Percentiles rank a stretch among this genome's conserved stretches.
Conservation (phyloP, 2,113 vertebrate genomes). For the Condylura cristata region DNA sequence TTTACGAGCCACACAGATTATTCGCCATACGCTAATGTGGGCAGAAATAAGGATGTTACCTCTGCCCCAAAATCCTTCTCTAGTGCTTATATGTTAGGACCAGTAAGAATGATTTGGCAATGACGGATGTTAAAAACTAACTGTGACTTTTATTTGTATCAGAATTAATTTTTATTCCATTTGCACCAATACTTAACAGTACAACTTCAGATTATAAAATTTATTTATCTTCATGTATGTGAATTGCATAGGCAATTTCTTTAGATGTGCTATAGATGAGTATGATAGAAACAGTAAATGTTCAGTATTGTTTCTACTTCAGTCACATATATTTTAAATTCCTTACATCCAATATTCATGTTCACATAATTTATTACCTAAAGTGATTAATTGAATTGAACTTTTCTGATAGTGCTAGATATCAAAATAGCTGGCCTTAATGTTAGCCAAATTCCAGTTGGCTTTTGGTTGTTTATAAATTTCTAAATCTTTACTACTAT, state of each 20-base stretch:
- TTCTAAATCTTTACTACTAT: not conserved
- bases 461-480: not conserved
- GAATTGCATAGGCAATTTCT: not conserved
- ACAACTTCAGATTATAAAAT: not conserved
- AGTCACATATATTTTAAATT: conserved; percentile 6
- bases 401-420: not conserved
- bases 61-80: not conserved
- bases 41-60: not conserved
- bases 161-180: conserved; percentile 21
- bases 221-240: not conserved
- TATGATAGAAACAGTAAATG: conserved; percentile 10
- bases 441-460: not conserved
- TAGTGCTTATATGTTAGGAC: not conserved
- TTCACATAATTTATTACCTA: not conserved
- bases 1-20: not conserved
- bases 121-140: not conserved
- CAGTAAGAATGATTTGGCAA: not conserved
- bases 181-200: not conserved
- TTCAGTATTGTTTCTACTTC: not conserved
- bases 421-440: not conserved
- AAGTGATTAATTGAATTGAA: conserved; percentile 1
- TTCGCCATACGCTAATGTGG: not conserved
- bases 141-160: not conserved
- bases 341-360: not conserved
- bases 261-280: not conserved